Percentiles rank a stretch among this genome's conserved stretches.
Conservation (phyloP, 2,888 invertebrate species). For the Lypha dubia region DNA sequence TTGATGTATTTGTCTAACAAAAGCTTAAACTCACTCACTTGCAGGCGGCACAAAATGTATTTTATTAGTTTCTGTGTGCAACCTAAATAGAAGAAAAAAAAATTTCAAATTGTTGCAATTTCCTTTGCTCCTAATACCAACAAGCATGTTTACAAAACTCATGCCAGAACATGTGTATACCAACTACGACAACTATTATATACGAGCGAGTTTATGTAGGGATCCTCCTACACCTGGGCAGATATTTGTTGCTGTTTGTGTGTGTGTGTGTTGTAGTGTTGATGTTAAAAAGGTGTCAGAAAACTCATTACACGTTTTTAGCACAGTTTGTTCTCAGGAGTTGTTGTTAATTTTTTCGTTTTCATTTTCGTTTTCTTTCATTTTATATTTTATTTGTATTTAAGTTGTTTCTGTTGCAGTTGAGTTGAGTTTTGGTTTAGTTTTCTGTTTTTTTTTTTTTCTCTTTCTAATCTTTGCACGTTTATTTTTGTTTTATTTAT, state of each 20-base stretch:
- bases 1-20: slow-evolving; percentile 30
- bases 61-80: slow-evolving; percentile 36
- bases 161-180: neutral
- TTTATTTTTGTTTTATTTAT: slow-evolving; percentile 59
- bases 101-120: slow-evolving; percentile 71
- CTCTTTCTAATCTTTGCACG: slow-evolving; percentile 41
- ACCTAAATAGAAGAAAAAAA: slow-evolving; percentile 48
- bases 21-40: slow-evolving; percentile 31
- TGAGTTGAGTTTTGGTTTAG: slow-evolving; percentile 47
- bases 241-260: neutral
- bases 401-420: slow-evolving; percentile 58
- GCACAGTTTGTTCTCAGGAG: slow-evolving; percentile 57
- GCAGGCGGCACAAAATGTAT: slow-evolving; percentile 27
- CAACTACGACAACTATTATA: neutral
- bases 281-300: slow-evolving; percentile 63
- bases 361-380: slow-evolving; percentile 24
- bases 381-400: slow-evolving; percentile 51
- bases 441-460: slow-evolving; percentile 9
- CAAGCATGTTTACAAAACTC: slow-evolving; percentile 43
- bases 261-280: neutral
- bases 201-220: neutral
- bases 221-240: neutral
- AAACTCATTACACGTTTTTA: slow-evolving; percentile 72
- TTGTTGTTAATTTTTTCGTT: slow-evolving; percentile 32
- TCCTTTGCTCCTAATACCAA: slow-evolving; percentile 64